phyloP scores from a whole-genome alignment of 2,113 vertebrate genomes.

The Eira barbara region DNA sequence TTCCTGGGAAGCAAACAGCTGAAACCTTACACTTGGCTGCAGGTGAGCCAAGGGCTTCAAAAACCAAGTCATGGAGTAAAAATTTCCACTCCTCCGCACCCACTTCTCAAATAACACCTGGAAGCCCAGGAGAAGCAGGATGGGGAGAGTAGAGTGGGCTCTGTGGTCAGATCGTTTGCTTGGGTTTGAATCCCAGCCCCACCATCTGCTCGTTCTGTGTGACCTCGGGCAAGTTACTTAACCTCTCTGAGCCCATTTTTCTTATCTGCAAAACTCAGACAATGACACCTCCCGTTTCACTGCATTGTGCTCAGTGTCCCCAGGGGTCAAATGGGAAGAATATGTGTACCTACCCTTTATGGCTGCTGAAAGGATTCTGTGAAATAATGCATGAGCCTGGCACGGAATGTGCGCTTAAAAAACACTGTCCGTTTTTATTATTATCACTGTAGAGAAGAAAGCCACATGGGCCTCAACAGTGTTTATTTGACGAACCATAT shows the following conservation, averaged over 20 bases:
- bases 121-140: neutral
- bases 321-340: neutral
- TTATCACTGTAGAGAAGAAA: neutral
- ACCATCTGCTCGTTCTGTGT: neutral
- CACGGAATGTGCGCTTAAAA: fast-evolving
- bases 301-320: neutral
- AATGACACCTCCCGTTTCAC: neutral
- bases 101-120: neutral
- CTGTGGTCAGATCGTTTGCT: neutral
- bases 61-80: neutral
- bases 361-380: neutral
- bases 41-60: neutral
- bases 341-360: neutral
- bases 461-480: too few relatives aligned
- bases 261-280: neutral
- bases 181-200: neutral
- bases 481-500: neutral
- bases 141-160: neutral
- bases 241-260: neutral
- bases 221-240: neutral
- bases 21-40: neutral
- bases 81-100: neutral
- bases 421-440: neutral
- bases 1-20: neutral
- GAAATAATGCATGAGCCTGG: neutral